phyloP scores from a whole-genome alignment of 2,888 invertebrate species.

The Cantharis nigra region DNA sequence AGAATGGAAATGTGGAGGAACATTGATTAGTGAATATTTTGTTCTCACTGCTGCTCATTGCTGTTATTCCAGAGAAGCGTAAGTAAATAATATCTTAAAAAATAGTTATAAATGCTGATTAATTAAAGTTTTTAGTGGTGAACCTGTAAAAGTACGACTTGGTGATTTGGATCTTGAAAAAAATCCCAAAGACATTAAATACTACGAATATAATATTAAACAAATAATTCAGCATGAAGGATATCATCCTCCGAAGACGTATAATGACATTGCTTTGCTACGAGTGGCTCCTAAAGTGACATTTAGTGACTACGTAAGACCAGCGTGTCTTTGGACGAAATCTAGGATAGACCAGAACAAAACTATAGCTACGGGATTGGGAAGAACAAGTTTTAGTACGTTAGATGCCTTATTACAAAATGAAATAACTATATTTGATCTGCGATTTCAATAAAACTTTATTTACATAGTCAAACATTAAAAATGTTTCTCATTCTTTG shows the following conservation, averaged over 20 bases:
- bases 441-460: not conserved
- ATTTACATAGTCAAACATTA: not conserved
- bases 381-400: constrained; percentile 44
- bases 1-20: constrained; percentile 60
- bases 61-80: constrained; percentile 43
- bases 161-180: constrained; percentile 63
- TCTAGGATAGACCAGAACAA: constrained; percentile 49
- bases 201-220: constrained; percentile 56
- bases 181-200: constrained; percentile 57
- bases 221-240: constrained; percentile 60
- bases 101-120: not conserved
- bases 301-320: constrained; percentile 61
- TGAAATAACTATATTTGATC: not conserved
- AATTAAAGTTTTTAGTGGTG: constrained; percentile 49
- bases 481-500: too few species aligned
- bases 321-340: constrained; percentile 66
- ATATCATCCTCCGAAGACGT: constrained; percentile 60
- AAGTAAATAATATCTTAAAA: constrained; percentile 27
- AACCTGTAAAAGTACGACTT: constrained; percentile 60
- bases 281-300: constrained; percentile 54
- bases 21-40: constrained; percentile 59
- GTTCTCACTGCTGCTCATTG: constrained; percentile 67
- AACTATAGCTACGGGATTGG: constrained; percentile 71
- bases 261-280: constrained; percentile 71
- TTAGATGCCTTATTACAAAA: not conserved